phyloP scores from a whole-genome alignment of 1,140 invertebrate genomes.

The Atopsyche davidsoni region DNA sequence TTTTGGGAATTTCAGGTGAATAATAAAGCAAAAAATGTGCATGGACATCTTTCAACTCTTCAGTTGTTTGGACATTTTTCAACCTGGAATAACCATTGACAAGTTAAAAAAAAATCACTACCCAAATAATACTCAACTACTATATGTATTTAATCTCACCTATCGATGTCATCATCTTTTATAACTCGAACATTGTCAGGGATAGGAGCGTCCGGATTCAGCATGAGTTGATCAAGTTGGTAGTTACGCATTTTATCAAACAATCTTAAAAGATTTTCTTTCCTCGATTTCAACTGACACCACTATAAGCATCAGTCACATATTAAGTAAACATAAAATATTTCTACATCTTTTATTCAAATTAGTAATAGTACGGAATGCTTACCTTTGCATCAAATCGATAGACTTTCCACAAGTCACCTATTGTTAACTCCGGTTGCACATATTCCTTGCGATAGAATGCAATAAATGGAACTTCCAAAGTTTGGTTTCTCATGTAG shows the following conservation, averaged over 20 bases:
- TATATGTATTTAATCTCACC: constrained; percentile 33
- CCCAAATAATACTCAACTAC: neutral
- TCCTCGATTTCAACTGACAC: constrained; percentile 87
- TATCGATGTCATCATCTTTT: constrained; percentile 82
- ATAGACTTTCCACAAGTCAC: constrained; percentile 96
- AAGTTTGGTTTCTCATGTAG: constrained; percentile 91
- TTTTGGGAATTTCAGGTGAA: constrained; percentile 73
- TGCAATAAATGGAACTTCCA: constrained; percentile 97
- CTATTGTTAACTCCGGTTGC: constrained; percentile 87
- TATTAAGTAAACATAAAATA: constrained; percentile 5
- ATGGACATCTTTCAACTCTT: constrained; percentile 90
- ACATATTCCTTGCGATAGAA: constrained; percentile 99
- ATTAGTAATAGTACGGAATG: constrained; percentile 1
- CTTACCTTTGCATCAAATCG: constrained; percentile 86
- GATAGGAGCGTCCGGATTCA: constrained; percentile 75
- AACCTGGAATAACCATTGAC: constrained; percentile 41
- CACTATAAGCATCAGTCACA: constrained; percentile 54
- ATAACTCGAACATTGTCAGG: constrained; percentile 77
- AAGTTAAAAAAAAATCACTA: constrained; percentile 5
- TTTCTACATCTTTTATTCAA: neutral
- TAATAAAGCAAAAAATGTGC: constrained; percentile 93
- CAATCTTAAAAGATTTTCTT: constrained; percentile 73
- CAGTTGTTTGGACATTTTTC: constrained; percentile 74
- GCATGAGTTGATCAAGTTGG: constrained; percentile 80
- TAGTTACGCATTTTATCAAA: constrained; percentile 91